phyloP scores from a whole-genome alignment of 2,888 invertebrate genomes.

The Acleris holmiana region DNA sequence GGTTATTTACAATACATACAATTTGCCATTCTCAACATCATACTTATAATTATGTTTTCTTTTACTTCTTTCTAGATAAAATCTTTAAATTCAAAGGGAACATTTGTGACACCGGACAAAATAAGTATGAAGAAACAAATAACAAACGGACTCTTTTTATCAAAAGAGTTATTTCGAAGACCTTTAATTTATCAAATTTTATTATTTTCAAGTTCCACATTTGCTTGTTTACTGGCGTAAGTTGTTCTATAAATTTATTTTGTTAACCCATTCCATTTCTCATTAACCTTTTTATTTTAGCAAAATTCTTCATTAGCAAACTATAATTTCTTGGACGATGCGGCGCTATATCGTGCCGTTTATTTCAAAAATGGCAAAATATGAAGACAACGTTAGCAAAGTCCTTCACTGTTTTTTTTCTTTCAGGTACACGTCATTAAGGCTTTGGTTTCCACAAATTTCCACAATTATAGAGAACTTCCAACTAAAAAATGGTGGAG shows the following conservation, averaged over 20 bases:
- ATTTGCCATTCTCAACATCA: too few relatives aligned
- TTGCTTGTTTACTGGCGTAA: slow-evolving; percentile 58
- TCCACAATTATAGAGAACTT: slow-evolving; percentile 63
- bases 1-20: too few relatives aligned
- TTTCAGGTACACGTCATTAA: slow-evolving; percentile 57
- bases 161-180: slow-evolving; percentile 52
- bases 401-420: neutral
- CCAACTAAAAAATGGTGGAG: slow-evolving; percentile 45
- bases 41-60: too few relatives aligned
- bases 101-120: slow-evolving; percentile 45
- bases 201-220: slow-evolving; percentile 51
- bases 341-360: neutral
- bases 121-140: slow-evolving; percentile 53
- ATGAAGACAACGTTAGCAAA: neutral
- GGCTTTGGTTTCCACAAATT: slow-evolving; percentile 64
- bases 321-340: neutral
- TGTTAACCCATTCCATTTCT: neutral
- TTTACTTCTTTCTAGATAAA: slow-evolving; percentile 50
- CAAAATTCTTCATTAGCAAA: neutral
- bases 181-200: slow-evolving; percentile 51
- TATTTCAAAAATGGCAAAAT: too few relatives aligned
- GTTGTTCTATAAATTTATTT: slow-evolving; percentile 39
- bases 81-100: slow-evolving; percentile 47
- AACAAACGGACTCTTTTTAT: slow-evolving; percentile 51
- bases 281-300: neutral